phyloP scores from a whole-genome alignment of 2,888 invertebrate genomes.

The Ophonus ardosiacus region DNA sequence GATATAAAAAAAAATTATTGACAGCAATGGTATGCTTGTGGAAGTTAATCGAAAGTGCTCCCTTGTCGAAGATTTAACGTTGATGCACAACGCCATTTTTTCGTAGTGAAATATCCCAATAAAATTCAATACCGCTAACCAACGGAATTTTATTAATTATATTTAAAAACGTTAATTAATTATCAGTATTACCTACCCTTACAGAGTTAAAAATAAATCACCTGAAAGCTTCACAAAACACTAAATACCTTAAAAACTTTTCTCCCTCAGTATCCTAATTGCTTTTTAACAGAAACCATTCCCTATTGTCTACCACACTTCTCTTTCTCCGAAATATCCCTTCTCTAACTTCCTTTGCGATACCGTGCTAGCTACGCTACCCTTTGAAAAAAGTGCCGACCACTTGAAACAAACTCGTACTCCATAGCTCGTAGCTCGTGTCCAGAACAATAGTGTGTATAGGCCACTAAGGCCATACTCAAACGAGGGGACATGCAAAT shows the following conservation, averaged over 20 bases:
- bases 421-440: not conserved
- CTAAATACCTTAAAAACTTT: constrained; percentile 23
- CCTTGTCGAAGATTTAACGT: too few relatives aligned
- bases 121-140: too few relatives aligned
- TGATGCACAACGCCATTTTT: too few relatives aligned
- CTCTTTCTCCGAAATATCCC: not conserved
- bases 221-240: not conserved
- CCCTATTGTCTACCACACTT: constrained; percentile 11
- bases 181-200: not conserved
- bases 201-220: not conserved
- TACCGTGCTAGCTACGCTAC: not conserved
- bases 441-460: constrained; percentile 33
- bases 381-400: not conserved
- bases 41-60: too few relatives aligned
- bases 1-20: too few relatives aligned
- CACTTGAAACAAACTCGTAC: not conserved
- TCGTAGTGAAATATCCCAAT: too few relatives aligned
- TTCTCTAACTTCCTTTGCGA: not conserved
- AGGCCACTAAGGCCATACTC: constrained; percentile 14
- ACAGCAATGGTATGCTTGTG: too few relatives aligned
- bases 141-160: not conserved
- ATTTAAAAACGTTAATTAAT: not conserved
- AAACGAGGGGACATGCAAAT: constrained; percentile 27
- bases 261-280: not conserved
- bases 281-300: constrained; percentile 18